phyloP scores from a whole-genome alignment of 2,797 vertebrate species.

The Leptodactylus fallax region DNA sequence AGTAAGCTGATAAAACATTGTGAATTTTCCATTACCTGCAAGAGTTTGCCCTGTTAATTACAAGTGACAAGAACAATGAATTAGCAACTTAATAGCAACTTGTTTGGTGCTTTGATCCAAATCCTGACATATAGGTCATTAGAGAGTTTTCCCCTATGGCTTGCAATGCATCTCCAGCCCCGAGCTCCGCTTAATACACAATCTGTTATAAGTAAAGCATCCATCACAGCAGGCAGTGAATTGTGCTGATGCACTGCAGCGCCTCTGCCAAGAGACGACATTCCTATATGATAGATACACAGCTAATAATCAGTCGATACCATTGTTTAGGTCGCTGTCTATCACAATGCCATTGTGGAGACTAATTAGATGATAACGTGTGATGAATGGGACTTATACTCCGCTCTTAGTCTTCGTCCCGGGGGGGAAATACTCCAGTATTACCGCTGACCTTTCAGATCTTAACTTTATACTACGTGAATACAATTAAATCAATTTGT shows the following conservation, averaged over 20 bases:
- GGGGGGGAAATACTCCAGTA: slow-evolving; percentile 84
- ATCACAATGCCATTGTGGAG: slow-evolving; percentile 85
- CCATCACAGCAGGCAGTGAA: slow-evolving; percentile 68
- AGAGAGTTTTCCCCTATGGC: slow-evolving; percentile 53
- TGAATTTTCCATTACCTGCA: slow-evolving; percentile 30
- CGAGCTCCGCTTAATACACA: slow-evolving; percentile 65
- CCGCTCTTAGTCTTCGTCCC: slow-evolving; percentile 83
- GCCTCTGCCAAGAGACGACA: slow-evolving; percentile 71
- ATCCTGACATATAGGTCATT: slow-evolving; percentile 56
- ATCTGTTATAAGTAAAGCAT: slow-evolving; percentile 73
- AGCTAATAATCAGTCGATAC: slow-evolving; percentile 91
- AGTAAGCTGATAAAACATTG: slow-evolving; percentile 25
- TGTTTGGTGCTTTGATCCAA: slow-evolving; percentile 52
- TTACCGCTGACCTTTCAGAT: slow-evolving; percentile 91
- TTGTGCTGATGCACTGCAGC: slow-evolving; percentile 71
- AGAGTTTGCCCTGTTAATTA: slow-evolving; percentile 56
- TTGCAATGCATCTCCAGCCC: slow-evolving; percentile 39
- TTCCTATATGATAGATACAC: slow-evolving; percentile 89
- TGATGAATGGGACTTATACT: slow-evolving; percentile 96
- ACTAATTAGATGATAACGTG: slow-evolving; percentile 98
- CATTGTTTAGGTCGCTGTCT: slow-evolving; percentile 82
- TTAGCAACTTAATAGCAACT: slow-evolving; percentile 63
- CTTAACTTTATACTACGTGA: slow-evolving; percentile 88
- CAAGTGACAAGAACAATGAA: slow-evolving; percentile 60
- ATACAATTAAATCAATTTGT: slow-evolving; percentile 90